phyloP scores from a whole-genome alignment of 53 echinoderm and acorn worm genomes.

The Echinometra lucunter region DNA sequence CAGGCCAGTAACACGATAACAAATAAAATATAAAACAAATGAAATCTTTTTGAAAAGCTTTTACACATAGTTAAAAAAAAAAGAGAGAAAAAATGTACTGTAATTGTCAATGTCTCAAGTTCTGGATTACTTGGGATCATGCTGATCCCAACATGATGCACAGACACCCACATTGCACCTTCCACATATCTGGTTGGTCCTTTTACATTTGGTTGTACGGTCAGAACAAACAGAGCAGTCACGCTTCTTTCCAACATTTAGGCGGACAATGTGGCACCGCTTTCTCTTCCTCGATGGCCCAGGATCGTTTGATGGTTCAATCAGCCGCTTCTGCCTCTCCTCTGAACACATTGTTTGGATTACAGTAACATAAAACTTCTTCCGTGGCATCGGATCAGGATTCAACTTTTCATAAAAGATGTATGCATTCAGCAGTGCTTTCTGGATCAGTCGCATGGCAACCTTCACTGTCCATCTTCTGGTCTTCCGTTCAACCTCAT shows the following conservation, averaged over 20 bases:
- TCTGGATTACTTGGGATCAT: constrained; percentile 41
- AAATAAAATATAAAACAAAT: too few species aligned
- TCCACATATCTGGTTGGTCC: neutral
- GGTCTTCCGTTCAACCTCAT: constrained; percentile 11
- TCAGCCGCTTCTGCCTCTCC: neutral
- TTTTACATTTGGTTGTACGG: neutral
- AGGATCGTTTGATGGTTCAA: neutral
- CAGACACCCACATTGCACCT: constrained; percentile 4
- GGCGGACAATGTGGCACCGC: too few species aligned
- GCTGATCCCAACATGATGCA: neutral
- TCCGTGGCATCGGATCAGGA: neutral
- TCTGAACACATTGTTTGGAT: constrained; percentile 3
- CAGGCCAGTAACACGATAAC: too few species aligned
- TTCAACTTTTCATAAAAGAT: constrained; percentile 1
- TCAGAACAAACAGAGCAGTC: constrained; percentile 34
- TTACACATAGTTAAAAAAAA: too few species aligned
- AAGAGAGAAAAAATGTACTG: too few species aligned
- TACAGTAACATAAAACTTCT: constrained; percentile 2
- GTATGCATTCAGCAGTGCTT: constrained; percentile 34
- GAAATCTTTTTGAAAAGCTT: too few species aligned
- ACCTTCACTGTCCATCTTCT: constrained; percentile 37
- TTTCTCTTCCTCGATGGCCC: constrained; percentile 10
- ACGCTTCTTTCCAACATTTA: neutral
- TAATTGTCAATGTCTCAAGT: too few species aligned
- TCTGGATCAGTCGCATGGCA: constrained; percentile 34